These are phyloP conservation scores for Microchrysa polita DNA, from an alignment of 2,888 invertebrate species.

Conservation along the genomic window DNA sequence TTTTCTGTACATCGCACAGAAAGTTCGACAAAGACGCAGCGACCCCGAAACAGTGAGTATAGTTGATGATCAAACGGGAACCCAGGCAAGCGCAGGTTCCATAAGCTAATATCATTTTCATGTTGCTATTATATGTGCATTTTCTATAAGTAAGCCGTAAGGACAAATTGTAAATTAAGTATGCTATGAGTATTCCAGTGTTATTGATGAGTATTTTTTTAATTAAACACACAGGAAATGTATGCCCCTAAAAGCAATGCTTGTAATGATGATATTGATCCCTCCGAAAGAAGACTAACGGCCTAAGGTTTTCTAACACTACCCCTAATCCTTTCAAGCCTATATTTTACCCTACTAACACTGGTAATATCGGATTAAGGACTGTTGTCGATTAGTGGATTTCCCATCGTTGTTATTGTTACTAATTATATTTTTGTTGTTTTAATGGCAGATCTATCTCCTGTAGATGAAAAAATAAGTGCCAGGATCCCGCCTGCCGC, in stretches of 20 bases:
- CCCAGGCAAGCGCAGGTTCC: constrained; percentile 4
- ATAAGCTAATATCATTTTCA: constrained; percentile 7
- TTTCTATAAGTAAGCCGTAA: neutral
- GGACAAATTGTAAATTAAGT: neutral
- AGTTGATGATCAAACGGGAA: constrained; percentile 10
- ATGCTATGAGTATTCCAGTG: neutral
- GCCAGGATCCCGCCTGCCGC: too few relatives aligned
- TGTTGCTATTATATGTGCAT: neutral
- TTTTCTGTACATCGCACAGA: constrained; percentile 68
- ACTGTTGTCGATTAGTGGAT: neutral
- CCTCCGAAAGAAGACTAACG: neutral
- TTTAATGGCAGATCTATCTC: constrained; percentile 23
- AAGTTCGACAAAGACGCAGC: constrained; percentile 57
- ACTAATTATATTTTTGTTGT: constrained; percentile 26
- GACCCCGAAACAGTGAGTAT: constrained; percentile 39
- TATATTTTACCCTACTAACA: too few relatives aligned
- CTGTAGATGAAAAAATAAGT: constrained; percentile 4
- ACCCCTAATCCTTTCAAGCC: too few relatives aligned
- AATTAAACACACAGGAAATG: constrained; percentile 20
- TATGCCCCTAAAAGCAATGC: neutral
- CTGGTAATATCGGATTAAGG: constrained; percentile 5
- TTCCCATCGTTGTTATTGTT: neutral
- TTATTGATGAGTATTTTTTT: constrained; percentile 14
- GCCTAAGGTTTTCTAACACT: constrained; percentile 13
- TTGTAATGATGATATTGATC: constrained; percentile 16